Base-by-base conservation (phyloP, 1,140 invertebrate genomes). In the Drosophila pallidifrons region DNA sequence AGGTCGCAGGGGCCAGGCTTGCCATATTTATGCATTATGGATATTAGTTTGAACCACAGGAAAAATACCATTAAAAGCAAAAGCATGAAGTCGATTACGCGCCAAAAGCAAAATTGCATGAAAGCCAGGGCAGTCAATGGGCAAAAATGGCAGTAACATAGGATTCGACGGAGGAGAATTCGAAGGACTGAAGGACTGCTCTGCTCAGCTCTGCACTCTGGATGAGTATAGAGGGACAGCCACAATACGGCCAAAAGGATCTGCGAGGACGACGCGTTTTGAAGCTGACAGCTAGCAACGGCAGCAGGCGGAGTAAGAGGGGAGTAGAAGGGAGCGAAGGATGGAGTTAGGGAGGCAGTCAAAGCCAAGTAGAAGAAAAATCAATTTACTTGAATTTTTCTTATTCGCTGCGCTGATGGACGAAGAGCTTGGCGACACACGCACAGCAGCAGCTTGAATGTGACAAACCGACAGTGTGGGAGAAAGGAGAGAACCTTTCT, bases 11-110 rank as follows among this genome's bases (percentile, higher is more conserved):
- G 79, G 79, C 83, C 51, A 68, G 76, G 82, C 80, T 74, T 86
- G 77, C 78, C 88, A 89, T 88, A 88, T 88, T 88, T 88, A 88
- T 88, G 85, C 85, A 88, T 89, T 88, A 88, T 88, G 85, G 85
- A 88, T 88, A 88, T 88, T 88, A 88, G 85, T 88, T 88, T 88
- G 85, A 89, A 88, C 85, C 85, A 89, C 85, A 88, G 85, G 85
- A 88, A 88, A 88, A 88, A 89, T 88, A 88, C 85, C 85, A 88
- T 88, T 88, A 88, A 88, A 88, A 88, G 85, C 85, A 88, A 85
- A 89, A 87, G 83, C 83, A 87, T 87, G 85, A 89, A 88, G 85
- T 89, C 85, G 85, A 88, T 88, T 88, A 88, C 85, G 85, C 85
- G 83, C 83, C 83, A 88, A 88, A 89, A 88, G 83, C 83, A 89